These are phyloP conservation scores for Acanthosoma haemorrhoidale DNA, from an alignment of 2,888 invertebrate genomes.

Conservation along the genomic window DNA sequence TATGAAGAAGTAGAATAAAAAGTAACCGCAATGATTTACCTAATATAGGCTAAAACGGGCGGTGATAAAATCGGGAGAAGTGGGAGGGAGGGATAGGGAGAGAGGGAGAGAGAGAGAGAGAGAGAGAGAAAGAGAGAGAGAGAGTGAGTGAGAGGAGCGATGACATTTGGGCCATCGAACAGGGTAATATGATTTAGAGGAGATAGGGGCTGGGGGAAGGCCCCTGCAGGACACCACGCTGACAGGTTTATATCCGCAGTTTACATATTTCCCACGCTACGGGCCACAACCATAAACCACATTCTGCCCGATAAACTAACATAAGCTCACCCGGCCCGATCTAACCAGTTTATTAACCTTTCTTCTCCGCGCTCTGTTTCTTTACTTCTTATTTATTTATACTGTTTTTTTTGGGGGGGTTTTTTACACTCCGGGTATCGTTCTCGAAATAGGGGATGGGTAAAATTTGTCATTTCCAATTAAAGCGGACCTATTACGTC, in stretches of 20 bases:
- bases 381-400: neutral
- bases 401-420: neutral
- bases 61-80: neutral
- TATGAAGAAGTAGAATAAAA: neutral
- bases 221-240: conserved; percentile 17
- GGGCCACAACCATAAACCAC: conserved; percentile 18
- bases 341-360: neutral
- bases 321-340: neutral
- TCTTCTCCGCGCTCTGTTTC: too few relatives aligned
- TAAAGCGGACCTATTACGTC: too few relatives aligned
- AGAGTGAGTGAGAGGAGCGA: too few relatives aligned
- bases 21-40: neutral
- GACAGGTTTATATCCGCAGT: conserved; percentile 13
- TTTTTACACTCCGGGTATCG: neutral
- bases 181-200: conserved; percentile 6
- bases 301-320: conserved; percentile 6
- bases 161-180: neutral
- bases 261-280: conserved; percentile 26
- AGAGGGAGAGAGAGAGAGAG: too few relatives aligned
- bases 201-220: neutral
- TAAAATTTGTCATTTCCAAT: neutral
- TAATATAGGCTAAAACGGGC: neutral
- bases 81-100: too few relatives aligned
- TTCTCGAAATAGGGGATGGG: neutral
- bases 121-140: too few relatives aligned